Conservation (phyloP, 2,888 invertebrate genomes). For the Leucozona laternaria region DNA sequence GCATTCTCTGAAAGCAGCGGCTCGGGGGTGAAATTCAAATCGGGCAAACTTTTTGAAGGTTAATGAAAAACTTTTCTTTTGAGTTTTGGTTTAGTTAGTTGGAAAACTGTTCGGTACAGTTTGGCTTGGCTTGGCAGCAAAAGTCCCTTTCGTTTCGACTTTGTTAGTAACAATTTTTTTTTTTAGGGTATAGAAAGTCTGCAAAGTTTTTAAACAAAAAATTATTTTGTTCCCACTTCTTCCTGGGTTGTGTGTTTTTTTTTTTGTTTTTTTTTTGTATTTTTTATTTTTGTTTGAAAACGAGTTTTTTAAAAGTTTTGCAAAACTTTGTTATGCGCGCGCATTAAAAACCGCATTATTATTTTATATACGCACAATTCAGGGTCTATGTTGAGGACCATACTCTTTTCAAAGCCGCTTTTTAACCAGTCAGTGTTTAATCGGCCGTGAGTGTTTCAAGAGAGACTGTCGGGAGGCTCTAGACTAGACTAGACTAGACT, state of each 20-base stretch:
- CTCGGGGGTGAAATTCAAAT: slow-evolving; percentile 74
- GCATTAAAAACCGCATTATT: slow-evolving; percentile 75
- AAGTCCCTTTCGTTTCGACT: slow-evolving; percentile 73
- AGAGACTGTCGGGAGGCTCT: slow-evolving; percentile 41
- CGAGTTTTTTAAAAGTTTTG: slow-evolving; percentile 76
- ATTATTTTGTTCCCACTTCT: slow-evolving; percentile 70
- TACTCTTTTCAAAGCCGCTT: slow-evolving; percentile 73
- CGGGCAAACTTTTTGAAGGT: slow-evolving; percentile 76
- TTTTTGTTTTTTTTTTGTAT: slow-evolving; percentile 61
- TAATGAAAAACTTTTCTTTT: slow-evolving; percentile 76
- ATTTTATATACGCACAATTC: slow-evolving; percentile 75
- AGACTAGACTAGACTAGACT: no score
- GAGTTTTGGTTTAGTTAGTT: slow-evolving; percentile 76
- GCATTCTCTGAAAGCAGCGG: slow-evolving; percentile 67
- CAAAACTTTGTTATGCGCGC: slow-evolving; percentile 77
- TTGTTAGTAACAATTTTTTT: slow-evolving; percentile 72
- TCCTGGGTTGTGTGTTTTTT: slow-evolving; percentile 54
- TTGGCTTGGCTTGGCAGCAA: slow-evolving; percentile 72
- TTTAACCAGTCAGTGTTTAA: slow-evolving; percentile 76
- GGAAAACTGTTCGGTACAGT: slow-evolving; percentile 74
- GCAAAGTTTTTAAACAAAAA: slow-evolving; percentile 75
- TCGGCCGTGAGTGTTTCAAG: slow-evolving; percentile 74
- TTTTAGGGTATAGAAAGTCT: slow-evolving; percentile 66
- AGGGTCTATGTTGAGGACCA: slow-evolving; percentile 70
- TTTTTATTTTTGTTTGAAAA: slow-evolving; percentile 76